Evolutionary conservation across 2,888 invertebrate genomes (phyloP).

Genomic region (Heteromyza rotundicornis): DNA sequence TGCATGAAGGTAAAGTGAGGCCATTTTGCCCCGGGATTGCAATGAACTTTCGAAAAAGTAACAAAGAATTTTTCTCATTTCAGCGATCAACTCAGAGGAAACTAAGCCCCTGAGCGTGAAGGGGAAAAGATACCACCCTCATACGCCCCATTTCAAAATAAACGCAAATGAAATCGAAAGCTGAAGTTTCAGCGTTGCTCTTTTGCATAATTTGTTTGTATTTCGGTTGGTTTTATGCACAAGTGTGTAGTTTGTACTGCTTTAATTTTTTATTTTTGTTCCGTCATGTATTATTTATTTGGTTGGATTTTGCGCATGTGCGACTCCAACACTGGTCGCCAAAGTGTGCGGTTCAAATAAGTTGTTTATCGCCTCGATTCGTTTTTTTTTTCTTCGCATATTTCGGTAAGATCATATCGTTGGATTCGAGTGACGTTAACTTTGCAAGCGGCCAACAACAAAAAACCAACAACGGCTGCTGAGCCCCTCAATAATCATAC

Average conservation of each 20-base stretch:
- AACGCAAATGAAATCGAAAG: slow-evolving; percentile 11
- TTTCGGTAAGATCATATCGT: background rate
- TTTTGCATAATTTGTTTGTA: background rate
- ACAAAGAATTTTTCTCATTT: no score
- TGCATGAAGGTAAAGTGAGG: no score
- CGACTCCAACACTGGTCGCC: no score
- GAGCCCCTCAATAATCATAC: background rate
- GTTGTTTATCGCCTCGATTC: background rate
- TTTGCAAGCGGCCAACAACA: background rate
- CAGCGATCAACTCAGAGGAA: no score
- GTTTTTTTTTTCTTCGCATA: background rate
- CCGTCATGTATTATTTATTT: background rate
- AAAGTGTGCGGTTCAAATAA: background rate
- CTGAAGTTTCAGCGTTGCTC: slow-evolving; percentile 4
- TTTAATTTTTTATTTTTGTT: background rate
- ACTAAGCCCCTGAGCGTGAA: no score
- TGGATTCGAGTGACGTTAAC: background rate
- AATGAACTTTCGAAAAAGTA: no score
- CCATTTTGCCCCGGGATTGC: no score
- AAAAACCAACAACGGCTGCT: background rate
- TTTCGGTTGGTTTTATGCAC: no score
- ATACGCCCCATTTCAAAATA: no score
- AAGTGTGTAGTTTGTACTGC: background rate
- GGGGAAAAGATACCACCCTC: no score
- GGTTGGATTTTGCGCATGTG: background rate